Evolutionary conservation across 1,140 invertebrate species (phyloP).

Genomic region (Eulimnadia texana): DNA sequence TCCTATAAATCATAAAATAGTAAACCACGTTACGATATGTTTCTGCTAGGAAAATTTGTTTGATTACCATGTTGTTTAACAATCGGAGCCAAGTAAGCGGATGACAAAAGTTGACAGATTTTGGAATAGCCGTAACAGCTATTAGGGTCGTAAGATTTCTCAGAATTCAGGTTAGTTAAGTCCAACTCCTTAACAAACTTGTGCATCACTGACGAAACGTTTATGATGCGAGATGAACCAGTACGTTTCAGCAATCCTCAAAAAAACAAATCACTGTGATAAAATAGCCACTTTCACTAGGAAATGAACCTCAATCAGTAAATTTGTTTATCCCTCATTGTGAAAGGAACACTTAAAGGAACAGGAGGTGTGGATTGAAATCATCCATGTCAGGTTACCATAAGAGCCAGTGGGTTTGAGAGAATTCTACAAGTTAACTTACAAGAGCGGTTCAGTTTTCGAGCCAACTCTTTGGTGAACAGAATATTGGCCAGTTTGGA

Average conservation of each 20-base stretch:
- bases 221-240: slow-evolving; percentile 33
- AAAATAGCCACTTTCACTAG: no score
- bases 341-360: no score
- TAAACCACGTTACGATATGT: not conserved
- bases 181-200: slow-evolving; percentile 30
- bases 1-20: slow-evolving; percentile 22
- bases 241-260: slow-evolving; percentile 34
- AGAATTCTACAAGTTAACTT: slow-evolving; percentile 2
- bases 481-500: slow-evolving; percentile 36
- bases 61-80: slow-evolving; percentile 22
- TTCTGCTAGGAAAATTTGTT: not conserved
- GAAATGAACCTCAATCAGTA: no score
- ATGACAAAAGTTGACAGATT: slow-evolving; percentile 32
- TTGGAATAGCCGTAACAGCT: slow-evolving; percentile 35
- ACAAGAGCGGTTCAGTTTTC: slow-evolving; percentile 21
- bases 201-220: slow-evolving; percentile 36
- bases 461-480: slow-evolving; percentile 30
- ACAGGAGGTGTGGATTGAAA: no score
- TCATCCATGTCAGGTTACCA: not conserved
- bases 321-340: no score
- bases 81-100: slow-evolving; percentile 28
- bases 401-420: not conserved
- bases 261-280: no score
- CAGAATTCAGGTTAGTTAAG: slow-evolving; percentile 29
- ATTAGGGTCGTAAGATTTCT: slow-evolving; percentile 20